Conservation (phyloP, 2,113 vertebrate species). For the Prunella himalayana region DNA sequence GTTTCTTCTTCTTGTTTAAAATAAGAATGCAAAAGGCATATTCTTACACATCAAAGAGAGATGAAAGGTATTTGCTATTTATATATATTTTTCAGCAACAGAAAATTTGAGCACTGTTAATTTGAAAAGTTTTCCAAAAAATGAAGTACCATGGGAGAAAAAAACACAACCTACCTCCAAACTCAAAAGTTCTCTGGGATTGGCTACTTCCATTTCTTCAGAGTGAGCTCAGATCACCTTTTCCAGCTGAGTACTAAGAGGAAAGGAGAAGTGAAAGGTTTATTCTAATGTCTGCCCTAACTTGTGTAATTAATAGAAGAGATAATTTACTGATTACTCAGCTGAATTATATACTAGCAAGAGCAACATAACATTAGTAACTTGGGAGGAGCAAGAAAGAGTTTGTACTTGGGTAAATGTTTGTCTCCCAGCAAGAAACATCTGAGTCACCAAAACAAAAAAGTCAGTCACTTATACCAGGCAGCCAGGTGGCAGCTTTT, state of each 20-base stretch:
- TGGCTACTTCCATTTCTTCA: background rate
- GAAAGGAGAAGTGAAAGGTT: background rate
- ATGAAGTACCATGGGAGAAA: background rate
- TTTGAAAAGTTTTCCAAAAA: background rate
- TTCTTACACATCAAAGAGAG: background rate
- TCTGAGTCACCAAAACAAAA: background rate
- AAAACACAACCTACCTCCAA: background rate
- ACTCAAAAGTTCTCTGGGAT: background rate
- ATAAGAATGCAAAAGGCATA: background rate
- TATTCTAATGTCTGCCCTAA: background rate
- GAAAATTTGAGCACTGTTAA: no score
- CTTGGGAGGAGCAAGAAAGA: conserved; percentile 1
- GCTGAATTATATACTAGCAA: background rate
- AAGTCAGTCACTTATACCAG: background rate
- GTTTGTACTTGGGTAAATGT: background rate
- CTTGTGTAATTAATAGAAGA: background rate
- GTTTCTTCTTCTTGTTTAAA: background rate
- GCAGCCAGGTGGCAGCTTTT: background rate
- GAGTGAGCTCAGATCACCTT: background rate
- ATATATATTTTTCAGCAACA: background rate
- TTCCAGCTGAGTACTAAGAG: background rate
- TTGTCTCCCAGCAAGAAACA: background rate
- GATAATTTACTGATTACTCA: background rate
- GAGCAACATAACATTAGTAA: background rate
- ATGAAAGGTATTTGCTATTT: background rate